Percentiles rank a stretch among this genome's conserved stretches.
Evolutionary conservation across 2,888 invertebrate species (phyloP).

Genomic region (Limenitis camilla): DNA sequence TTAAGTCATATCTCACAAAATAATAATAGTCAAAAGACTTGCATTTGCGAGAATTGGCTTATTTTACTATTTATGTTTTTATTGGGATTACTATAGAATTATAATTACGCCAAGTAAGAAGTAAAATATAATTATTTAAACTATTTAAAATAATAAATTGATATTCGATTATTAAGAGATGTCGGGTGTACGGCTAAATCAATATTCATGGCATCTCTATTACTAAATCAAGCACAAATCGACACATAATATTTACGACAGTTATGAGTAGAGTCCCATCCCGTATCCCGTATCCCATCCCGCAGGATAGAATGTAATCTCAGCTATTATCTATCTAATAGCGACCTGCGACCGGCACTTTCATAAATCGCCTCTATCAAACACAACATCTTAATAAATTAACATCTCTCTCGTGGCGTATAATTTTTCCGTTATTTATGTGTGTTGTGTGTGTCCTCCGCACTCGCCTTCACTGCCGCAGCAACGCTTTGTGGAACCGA

Average conservation of each 20-base stretch:
- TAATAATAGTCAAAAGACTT: too few species aligned
- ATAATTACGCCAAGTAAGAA: too few species aligned
- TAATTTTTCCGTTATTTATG: conserved; percentile 63
- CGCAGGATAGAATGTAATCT: conserved; percentile 37
- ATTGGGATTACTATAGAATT: too few species aligned
- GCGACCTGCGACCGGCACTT: conserved; percentile 34
- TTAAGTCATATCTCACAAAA: too few species aligned
- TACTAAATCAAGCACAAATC: too few species aligned
- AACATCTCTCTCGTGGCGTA: conserved; percentile 48
- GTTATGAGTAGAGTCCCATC: too few species aligned
- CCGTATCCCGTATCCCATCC: neutral
- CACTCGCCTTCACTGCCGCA: conserved; percentile 1
- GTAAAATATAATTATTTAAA: too few species aligned
- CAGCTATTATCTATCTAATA: conserved; percentile 50
- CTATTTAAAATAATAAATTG: too few species aligned
- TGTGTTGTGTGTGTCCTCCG: neutral
- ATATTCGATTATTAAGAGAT: too few species aligned
- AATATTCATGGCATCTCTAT: neutral
- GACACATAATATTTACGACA: neutral
- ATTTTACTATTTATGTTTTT: too few species aligned
- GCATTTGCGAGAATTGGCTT: too few species aligned
- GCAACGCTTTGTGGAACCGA: conserved; percentile 45
- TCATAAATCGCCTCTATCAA: conserved; percentile 50
- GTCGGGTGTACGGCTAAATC: neutral
- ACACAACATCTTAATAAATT: conserved; percentile 61